These are phyloP conservation scores for Melanotaenia boesemani DNA, from an alignment of 2,797 vertebrate genomes.

Conservation along the genomic window DNA sequence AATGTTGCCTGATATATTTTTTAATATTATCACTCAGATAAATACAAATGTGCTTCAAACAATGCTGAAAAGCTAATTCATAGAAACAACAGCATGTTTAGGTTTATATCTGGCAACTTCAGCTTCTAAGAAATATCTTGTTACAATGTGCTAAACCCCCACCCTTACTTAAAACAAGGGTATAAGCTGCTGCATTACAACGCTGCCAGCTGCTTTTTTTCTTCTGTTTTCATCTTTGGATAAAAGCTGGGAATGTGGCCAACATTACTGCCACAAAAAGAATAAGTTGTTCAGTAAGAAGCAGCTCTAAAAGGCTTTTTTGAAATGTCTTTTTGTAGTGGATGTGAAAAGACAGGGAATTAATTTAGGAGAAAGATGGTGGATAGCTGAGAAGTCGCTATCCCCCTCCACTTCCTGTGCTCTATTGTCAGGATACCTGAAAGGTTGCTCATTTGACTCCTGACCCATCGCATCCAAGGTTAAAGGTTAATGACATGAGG, in stretches of 20 bases:
- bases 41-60: background rate
- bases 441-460: constrained; percentile 33
- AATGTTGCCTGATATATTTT: background rate
- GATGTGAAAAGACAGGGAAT: constrained; percentile 1
- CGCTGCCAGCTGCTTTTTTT: constrained; percentile 26
- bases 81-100: background rate
- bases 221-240: constrained; percentile 38
- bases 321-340: constrained; percentile 1
- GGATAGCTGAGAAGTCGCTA: background rate
- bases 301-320: constrained; percentile 22
- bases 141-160: constrained; percentile 1
- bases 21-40: too few relatives aligned
- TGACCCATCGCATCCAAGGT: constrained; percentile 36
- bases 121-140: constrained; percentile 41
- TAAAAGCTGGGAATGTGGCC: constrained; percentile 42
- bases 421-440: constrained; percentile 63
- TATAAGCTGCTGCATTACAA: constrained; percentile 44
- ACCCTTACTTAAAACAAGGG: constrained; percentile 28
- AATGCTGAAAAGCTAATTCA: too few relatives aligned
- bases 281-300: constrained; percentile 24
- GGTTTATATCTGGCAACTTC: background rate
- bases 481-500: constrained; percentile 57
- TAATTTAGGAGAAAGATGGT: background rate
- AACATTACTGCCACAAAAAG: constrained; percentile 25
- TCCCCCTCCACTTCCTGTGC: constrained; percentile 50